These are phyloP conservation scores for Mesorhabditis belari DNA, from an alignment of 2,888 invertebrate genomes.

Conservation along the genomic window DNA sequence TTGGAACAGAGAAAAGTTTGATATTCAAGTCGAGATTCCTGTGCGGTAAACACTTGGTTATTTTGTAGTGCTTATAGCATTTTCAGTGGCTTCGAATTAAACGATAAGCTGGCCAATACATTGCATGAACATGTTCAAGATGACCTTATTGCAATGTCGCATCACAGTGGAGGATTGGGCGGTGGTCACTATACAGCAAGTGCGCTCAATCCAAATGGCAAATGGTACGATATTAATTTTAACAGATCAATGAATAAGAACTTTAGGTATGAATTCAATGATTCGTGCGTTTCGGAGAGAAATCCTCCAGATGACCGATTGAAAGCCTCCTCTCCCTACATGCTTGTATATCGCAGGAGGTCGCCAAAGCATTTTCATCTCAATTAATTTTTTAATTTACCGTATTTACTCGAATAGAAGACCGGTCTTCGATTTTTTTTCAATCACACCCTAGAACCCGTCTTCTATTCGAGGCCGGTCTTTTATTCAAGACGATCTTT, in stretches of 20 bases:
- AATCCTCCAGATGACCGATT: constrained; percentile 17
- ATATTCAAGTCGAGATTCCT: constrained; percentile 60
- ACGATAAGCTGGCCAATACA: constrained; percentile 31
- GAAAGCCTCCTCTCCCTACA: constrained; percentile 34
- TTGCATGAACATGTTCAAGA: constrained; percentile 32
- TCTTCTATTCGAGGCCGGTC: no score
- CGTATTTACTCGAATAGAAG: no score
- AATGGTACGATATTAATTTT: constrained; percentile 24
- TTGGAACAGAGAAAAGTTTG: constrained; percentile 61
- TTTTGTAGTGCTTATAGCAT: neutral
- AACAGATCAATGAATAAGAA: neutral
- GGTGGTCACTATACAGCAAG: constrained; percentile 48
- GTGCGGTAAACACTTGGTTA: constrained; percentile 49
- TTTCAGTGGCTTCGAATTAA: constrained; percentile 38
- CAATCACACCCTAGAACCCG: no score
- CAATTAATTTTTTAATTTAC: no score
- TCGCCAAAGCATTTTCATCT: no score
- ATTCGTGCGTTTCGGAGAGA: constrained; percentile 15
- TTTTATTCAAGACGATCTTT: no score
- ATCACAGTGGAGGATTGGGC: constrained; percentile 42
- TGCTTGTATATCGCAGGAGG: constrained; percentile 32
- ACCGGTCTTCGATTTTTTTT: no score
- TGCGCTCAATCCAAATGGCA: constrained; percentile 22
- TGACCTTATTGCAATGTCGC: constrained; percentile 38
- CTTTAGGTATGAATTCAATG: constrained; percentile 48